Evolutionary conservation across 2,113 vertebrate species (phyloP).

Genomic region (Xiphorhynchus elegans): DNA sequence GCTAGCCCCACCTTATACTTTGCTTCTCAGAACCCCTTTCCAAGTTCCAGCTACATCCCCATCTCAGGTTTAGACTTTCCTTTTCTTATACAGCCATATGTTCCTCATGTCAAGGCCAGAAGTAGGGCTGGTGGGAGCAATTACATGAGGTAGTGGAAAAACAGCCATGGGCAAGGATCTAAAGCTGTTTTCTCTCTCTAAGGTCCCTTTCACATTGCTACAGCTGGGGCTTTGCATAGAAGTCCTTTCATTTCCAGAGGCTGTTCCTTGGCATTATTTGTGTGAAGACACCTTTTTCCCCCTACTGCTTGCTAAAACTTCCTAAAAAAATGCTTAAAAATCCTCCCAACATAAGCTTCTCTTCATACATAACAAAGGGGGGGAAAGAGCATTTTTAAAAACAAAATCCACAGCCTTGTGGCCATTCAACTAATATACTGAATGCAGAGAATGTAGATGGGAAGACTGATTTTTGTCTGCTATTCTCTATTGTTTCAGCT

Average conservation of each 20-base stretch:
- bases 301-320: not conserved
- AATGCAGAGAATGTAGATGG: not conserved
- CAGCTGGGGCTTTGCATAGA: not conserved
- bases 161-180: not conserved
- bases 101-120: not conserved
- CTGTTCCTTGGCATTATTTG: not conserved
- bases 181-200: not conserved
- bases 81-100: not conserved
- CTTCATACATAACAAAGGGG: not conserved
- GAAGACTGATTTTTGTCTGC: not conserved
- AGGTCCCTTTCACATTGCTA: not conserved
- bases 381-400: not conserved
- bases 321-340: not conserved
- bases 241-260: not conserved
- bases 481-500: not conserved
- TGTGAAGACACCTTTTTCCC: not conserved
- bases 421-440: not conserved
- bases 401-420: not conserved
- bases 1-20: not conserved
- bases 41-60: not conserved
- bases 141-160: not conserved
- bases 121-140: not conserved
- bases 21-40: not conserved
- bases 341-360: not conserved
- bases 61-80: not conserved